Evolutionary conservation across 1,140 invertebrate genomes (phyloP).

Genomic region (Sesamia nonagrioides): DNA sequence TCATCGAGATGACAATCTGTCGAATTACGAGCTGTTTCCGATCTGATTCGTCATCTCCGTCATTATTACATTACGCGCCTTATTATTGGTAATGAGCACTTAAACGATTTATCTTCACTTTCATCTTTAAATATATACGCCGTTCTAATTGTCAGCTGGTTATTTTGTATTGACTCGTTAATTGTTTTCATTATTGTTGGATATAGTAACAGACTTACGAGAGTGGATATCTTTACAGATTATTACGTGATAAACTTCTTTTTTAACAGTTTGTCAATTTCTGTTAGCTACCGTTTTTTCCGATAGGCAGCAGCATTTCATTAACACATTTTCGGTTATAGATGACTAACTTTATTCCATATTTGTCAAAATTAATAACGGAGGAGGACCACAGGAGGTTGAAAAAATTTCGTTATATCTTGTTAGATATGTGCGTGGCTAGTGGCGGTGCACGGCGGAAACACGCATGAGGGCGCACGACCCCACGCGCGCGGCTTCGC

Average conservation of each 20-base stretch:
- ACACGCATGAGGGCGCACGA: conserved; percentile 38
- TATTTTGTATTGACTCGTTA: background rate
- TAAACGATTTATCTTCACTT: conserved; percentile 35
- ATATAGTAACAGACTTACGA: background rate
- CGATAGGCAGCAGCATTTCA: too few species aligned
- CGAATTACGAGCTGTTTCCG: conserved; percentile 48
- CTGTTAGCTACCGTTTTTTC: too few species aligned
- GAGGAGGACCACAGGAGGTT: background rate
- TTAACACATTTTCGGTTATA: too few species aligned
- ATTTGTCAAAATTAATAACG: background rate
- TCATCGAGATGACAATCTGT: conserved; percentile 24
- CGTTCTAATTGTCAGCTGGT: background rate
- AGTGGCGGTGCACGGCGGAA: conserved; percentile 30
- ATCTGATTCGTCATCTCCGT: conserved; percentile 43
- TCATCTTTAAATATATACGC: conserved; percentile 3
- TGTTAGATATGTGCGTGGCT: conserved; percentile 1
- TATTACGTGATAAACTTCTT: too few species aligned
- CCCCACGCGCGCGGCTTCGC: conserved; percentile 6
- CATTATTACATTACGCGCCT: conserved; percentile 40
- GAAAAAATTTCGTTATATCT: conserved; percentile 19
- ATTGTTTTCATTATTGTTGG: background rate
- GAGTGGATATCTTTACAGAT: background rate
- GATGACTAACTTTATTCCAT: too few species aligned
- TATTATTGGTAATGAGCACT: conserved; percentile 38
- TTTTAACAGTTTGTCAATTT: too few species aligned